Evolutionary conservation across 2,113 vertebrate species (phyloP).

Genomic region (Hippocampus zosterae): DNA sequence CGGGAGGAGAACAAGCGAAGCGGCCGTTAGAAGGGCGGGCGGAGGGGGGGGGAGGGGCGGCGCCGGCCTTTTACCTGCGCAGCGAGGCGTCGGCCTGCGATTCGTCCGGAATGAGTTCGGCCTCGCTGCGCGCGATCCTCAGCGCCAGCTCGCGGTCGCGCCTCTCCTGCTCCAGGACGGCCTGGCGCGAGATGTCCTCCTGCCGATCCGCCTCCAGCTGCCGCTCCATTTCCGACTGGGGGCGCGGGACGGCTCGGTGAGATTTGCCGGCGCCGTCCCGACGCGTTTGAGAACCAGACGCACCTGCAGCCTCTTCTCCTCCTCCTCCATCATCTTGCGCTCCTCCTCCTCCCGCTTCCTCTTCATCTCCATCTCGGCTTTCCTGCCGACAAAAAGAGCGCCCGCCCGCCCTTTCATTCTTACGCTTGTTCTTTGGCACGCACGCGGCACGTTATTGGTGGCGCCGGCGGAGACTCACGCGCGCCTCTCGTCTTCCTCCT

Average conservation of each 20-base stretch:
- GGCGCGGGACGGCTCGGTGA: too few species aligned
- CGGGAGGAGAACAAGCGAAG: conserved; percentile 42
- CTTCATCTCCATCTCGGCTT: conserved; percentile 92
- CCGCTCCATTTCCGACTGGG: conserved; percentile 84
- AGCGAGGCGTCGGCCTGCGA: conserved; percentile 71
- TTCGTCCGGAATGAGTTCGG: conserved; percentile 91
- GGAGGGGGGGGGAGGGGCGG: too few species aligned
- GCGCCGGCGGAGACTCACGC: conserved; percentile 82
- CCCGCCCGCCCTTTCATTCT: too few species aligned
- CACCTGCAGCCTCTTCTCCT: conserved; percentile 88
- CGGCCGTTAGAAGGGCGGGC: too few species aligned
- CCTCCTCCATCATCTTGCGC: conserved; percentile 88
- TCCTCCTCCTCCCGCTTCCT: conserved; percentile 92
- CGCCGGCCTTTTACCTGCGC: conserved; percentile 80
- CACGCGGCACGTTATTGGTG: too few species aligned
- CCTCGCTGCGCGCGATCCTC: conserved; percentile 89
- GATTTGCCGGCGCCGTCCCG: too few species aligned
- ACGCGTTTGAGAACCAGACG: neutral
- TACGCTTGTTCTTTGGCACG: too few species aligned
- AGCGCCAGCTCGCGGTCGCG: conserved; percentile 90
- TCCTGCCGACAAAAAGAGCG: conserved; percentile 70
- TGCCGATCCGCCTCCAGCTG: conserved; percentile 84
- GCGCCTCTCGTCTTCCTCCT: conserved; percentile 85
- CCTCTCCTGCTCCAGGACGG: conserved; percentile 87
- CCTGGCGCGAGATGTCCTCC: conserved; percentile 81